Percentiles rank a stretch among this genome's conserved stretches.
Conservation (phyloP, 2,888 invertebrate species). For the Rhogogaster chlorosoma region DNA sequence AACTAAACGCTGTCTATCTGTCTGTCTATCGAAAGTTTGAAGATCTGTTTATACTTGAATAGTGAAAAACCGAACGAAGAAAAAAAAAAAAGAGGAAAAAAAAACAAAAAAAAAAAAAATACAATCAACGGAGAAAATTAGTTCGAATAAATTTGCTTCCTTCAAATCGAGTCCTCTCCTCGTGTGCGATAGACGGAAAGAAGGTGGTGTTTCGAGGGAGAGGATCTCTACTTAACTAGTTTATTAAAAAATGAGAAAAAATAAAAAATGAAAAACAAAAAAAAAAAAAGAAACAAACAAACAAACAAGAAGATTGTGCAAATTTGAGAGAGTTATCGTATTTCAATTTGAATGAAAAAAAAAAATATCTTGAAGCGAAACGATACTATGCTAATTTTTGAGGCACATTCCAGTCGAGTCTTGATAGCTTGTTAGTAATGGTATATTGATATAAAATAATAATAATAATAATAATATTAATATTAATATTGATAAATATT, state of each 20-base stretch:
- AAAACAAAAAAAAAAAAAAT: conserved; percentile 42
- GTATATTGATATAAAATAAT: conserved; percentile 65
- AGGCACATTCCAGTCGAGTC: conserved; percentile 75
- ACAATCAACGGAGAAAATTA: conserved; percentile 11
- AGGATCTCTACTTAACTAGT: conserved; percentile 41
- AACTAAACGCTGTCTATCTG: not conserved
- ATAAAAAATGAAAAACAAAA: not conserved
- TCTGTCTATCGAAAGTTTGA: not conserved
- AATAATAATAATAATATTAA: conserved; percentile 52
- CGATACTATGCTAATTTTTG: conserved; percentile 46
- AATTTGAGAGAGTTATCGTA: conserved; percentile 47
- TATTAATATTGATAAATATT: conserved; percentile 50
- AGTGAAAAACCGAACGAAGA: conserved; percentile 12
- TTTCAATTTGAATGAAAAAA: conserved; percentile 40
- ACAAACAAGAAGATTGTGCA: conserved; percentile 38
- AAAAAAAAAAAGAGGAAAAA: conserved; percentile 47
- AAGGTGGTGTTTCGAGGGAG: conserved; percentile 54
- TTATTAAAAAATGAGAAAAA: conserved; percentile 13
- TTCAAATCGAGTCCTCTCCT: conserved; percentile 55
- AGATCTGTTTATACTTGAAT: conserved; percentile 39
- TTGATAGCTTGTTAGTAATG: conserved; percentile 73
- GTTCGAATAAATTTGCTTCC: conserved; percentile 53
- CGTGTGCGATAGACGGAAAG: conserved; percentile 55
- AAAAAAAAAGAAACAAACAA: not conserved
- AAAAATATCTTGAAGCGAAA: conserved; percentile 38